Evolutionary conservation across 2,888 invertebrate species (phyloP), one percentile per base, ranked within the genome.

Genomic region (Baccha elongata): DNA sequence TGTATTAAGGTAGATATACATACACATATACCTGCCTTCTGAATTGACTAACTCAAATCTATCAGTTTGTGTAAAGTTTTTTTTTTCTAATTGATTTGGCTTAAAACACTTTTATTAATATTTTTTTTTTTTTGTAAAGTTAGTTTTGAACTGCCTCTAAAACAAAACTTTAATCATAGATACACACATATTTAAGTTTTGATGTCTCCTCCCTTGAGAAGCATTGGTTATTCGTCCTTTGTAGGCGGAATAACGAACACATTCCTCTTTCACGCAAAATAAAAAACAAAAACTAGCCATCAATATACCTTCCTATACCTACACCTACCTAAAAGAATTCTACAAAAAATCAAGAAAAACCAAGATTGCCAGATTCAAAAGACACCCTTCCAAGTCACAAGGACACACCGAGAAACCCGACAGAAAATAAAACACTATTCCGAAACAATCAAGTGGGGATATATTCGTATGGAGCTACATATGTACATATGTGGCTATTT

Each of bases 181-280:
- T 17, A 35, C 40, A 58, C 44, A 60, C 19, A 60, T 11, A 19
- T 17, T 15, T 21, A 7, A 17, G 15, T 8, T 44, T 10, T 10
- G 40, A 67, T 68, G 79, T 79, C 73, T 68, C 80, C 75, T 74
- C 80, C 74, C 68, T 68, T 21, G 10, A 35, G 62, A 37, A 40
- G 35, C 48, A 50, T 42, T 62, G 68, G 35, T 50, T 60, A 13
- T 29, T 64, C 53, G 53, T 32, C 50, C 44, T 74, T 74, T 69
- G 80, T 80, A 74, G 80, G 80, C 80, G 74, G 80, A 69, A 74
- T 80, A 68, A 80, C 68, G 55, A 74, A 69, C 50, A 74, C 64
- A 74, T 58, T 69, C 58, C 35, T 46, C 26, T 35, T 37, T 32
- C 55, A 74, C 62, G 68, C 79, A 80, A 23, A 73, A 32, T 26